These are phyloP conservation scores for Alouatta palliata DNA, from an alignment of 2,113 vertebrate species.

Conservation along the genomic window DNA sequence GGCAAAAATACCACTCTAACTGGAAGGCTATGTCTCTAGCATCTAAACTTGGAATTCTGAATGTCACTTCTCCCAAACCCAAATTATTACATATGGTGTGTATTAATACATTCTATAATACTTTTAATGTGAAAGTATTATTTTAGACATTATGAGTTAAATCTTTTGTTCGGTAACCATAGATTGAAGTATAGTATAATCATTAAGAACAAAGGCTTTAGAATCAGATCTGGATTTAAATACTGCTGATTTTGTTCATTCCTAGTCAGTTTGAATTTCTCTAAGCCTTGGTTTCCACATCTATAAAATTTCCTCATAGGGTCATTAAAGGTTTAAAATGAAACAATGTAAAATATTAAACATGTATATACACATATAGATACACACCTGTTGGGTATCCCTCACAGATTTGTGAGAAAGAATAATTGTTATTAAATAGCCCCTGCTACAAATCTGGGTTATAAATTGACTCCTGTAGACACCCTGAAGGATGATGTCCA, in stretches of 20 bases:
- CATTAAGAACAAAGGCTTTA: not conserved
- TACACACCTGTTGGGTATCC: not conserved
- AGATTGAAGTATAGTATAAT: not conserved
- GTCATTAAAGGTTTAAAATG: conserved; percentile 3
- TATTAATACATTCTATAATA: not conserved
- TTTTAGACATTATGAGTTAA: not conserved
- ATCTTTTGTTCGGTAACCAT: not conserved
- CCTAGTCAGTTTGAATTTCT: not conserved
- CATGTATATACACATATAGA: not conserved
- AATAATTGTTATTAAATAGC: not conserved
- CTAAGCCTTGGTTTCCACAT: not conserved
- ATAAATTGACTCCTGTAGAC: not conserved
- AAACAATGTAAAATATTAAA: conserved; percentile 5
- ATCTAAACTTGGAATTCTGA: not conserved
- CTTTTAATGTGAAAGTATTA: not conserved
- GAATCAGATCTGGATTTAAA: not conserved
- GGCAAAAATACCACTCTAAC: not conserved
- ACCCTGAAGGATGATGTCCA: not conserved
- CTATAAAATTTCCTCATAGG: not conserved
- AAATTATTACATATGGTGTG: not conserved
- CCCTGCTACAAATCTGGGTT: not conserved
- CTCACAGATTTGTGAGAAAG: not conserved
- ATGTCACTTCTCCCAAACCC: not conserved
- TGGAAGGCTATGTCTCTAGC: not conserved
- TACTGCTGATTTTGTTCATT: not conserved